These are phyloP conservation scores for Synaphobranchus kaupii DNA, from an alignment of 2,797 vertebrate genomes.

Conservation along the genomic window DNA sequence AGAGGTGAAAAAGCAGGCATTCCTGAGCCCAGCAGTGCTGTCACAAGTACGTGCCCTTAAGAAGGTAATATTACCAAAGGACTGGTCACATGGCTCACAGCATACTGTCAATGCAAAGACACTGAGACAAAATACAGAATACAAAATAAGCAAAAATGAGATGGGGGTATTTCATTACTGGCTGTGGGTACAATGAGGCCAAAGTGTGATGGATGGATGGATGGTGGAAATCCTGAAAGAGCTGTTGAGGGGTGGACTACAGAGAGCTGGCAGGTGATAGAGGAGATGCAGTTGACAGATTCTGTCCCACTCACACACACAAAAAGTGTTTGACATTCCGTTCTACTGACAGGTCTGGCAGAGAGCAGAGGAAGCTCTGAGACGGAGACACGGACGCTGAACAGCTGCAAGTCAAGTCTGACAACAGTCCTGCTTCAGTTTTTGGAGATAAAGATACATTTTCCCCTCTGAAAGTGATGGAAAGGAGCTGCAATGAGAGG, in stretches of 20 bases:
- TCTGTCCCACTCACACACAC: constrained; percentile 55
- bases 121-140: background rate
- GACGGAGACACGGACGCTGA: constrained; percentile 45
- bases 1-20: background rate
- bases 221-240: constrained; percentile 51
- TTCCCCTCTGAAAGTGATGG: constrained; percentile 38
- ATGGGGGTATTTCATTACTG: constrained; percentile 25
- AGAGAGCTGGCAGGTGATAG: constrained; percentile 48
- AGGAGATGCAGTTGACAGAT: constrained; percentile 62
- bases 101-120: background rate
- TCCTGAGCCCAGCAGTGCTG: background rate
- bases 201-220: constrained; percentile 56
- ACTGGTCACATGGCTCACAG: background rate
- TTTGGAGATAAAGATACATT: constrained; percentile 45
- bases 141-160: constrained; percentile 1
- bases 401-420: constrained; percentile 50
- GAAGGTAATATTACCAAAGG: background rate
- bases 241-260: constrained; percentile 47
- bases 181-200: constrained; percentile 28
- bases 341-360: constrained; percentile 62
- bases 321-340: constrained; percentile 62
- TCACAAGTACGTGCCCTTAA: background rate
- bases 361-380: constrained; percentile 40
- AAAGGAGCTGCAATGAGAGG: constrained; percentile 31
- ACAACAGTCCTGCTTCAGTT: constrained; percentile 36